Evolutionary conservation across 2,113 vertebrate species (phyloP).

Genomic region (Antechinus flavipes): DNA sequence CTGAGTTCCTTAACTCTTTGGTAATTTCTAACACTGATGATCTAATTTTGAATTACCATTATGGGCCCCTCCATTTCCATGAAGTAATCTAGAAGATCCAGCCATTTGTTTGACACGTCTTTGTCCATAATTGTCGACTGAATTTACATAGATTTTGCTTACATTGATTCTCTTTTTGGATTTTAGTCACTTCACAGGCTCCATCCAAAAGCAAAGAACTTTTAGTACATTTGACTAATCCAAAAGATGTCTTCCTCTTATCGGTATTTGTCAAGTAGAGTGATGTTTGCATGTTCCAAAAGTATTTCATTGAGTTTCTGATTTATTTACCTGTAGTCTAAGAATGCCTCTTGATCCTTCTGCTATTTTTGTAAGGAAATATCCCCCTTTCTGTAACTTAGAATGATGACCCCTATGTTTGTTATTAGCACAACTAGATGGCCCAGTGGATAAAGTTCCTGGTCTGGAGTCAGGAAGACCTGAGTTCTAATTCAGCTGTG

Average conservation of each 20-base stretch:
- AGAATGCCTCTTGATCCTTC: background rate
- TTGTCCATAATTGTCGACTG: background rate
- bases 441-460: background rate
- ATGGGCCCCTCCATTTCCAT: background rate
- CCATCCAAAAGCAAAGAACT: background rate
- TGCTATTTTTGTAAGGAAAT: background rate
- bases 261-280: background rate
- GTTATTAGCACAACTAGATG: background rate
- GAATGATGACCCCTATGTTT: background rate
- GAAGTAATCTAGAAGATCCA: background rate
- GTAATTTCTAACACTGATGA: background rate
- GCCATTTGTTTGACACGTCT: background rate
- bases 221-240: background rate
- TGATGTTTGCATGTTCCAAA: background rate
- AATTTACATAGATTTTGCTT: background rate
- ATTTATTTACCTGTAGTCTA: background rate
- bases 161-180: background rate
- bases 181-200: background rate
- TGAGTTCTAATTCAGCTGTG: background rate
- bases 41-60: background rate
- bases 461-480: background rate
- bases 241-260: background rate
- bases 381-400: background rate
- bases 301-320: background rate
- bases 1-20: background rate